Percentiles rank a stretch among this genome's conserved stretches.
These are phyloP conservation scores for Gibbula magus DNA, from an alignment of 2,888 invertebrate species.

Conservation along the genomic window DNA sequence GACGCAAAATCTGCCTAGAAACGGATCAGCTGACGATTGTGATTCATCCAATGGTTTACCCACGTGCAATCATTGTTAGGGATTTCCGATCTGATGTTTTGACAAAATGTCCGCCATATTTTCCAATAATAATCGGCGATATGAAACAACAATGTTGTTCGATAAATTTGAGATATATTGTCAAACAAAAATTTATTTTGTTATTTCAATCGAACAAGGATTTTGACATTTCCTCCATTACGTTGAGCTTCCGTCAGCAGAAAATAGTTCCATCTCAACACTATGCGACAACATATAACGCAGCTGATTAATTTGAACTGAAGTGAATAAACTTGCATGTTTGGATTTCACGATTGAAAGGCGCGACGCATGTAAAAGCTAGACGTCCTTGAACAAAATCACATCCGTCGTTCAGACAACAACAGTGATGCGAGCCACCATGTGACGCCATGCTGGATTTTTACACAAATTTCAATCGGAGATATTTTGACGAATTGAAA, in stretches of 20 bases:
- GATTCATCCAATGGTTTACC: too few species aligned
- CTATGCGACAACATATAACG: background rate
- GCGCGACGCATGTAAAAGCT: too few species aligned
- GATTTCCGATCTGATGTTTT: too few species aligned
- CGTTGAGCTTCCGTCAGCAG: constrained; percentile 10
- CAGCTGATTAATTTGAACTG: too few species aligned
- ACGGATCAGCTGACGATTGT: too few species aligned
- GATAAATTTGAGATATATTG: background rate
- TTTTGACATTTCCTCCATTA: constrained; percentile 11
- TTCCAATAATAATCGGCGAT: too few species aligned
- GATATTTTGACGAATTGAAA: background rate
- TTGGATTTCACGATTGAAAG: too few species aligned
- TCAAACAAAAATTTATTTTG: background rate
- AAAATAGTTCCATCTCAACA: background rate
- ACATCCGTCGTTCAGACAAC: constrained; percentile 29
- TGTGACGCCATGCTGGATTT: constrained; percentile 70
- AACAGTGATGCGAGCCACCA: constrained; percentile 43
- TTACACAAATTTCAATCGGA: constrained; percentile 32
- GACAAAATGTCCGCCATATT: too few species aligned
- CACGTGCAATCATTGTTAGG: too few species aligned
- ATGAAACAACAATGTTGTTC: too few species aligned
- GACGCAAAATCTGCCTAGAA: too few species aligned
- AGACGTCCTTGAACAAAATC: background rate
- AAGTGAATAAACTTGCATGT: too few species aligned
- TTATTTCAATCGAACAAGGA: constrained; percentile 4